A percentile compares a stretch with the other conserved stretches of the same genome.
Conservation (phyloP, 1,140 invertebrate genomes). For the Eumaeus atala region DNA sequence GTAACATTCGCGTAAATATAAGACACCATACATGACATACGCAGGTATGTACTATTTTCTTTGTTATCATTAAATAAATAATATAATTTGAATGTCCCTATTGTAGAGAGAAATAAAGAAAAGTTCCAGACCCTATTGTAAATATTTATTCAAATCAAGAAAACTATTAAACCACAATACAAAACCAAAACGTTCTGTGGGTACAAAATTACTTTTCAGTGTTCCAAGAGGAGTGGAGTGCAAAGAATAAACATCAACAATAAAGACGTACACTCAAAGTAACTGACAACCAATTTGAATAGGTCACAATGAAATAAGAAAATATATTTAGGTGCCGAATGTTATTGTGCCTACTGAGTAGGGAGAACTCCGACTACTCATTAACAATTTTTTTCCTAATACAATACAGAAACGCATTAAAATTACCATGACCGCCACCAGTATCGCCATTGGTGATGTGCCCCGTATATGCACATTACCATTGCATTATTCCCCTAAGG, state of each 20-base stretch:
- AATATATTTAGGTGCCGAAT: slow-evolving; percentile 31
- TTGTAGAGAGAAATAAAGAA: neutral
- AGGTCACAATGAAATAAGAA: slow-evolving; percentile 35
- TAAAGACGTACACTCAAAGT: neutral
- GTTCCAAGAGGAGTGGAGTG: slow-evolving; percentile 1
- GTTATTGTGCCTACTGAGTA: too few species aligned
- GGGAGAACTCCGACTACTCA: too few species aligned
- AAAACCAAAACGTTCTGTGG: neutral
- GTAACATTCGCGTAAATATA: too few species aligned
- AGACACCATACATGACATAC: too few species aligned
- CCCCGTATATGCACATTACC: too few species aligned
- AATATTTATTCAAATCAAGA: slow-evolving; percentile 1
- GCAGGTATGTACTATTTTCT: too few species aligned
- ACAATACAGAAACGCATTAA: too few species aligned
- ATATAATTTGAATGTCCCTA: too few species aligned
- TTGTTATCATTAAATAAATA: neutral
- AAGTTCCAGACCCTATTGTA: neutral
- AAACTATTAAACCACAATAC: slow-evolving; percentile 2
- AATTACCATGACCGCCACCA: too few species aligned
- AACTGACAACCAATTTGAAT: slow-evolving; percentile 17
- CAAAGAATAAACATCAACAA: slow-evolving; percentile 5
- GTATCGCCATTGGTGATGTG: too few species aligned
- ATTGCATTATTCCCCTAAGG: too few species aligned
- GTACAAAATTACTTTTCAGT: slow-evolving; percentile 10
- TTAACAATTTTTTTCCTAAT: too few species aligned